Percentiles rank a stretch among this genome's conserved stretches.
These are phyloP conservation scores for Cottus gobio DNA, from an alignment of 2,113 vertebrate species.

Conservation along the genomic window DNA sequence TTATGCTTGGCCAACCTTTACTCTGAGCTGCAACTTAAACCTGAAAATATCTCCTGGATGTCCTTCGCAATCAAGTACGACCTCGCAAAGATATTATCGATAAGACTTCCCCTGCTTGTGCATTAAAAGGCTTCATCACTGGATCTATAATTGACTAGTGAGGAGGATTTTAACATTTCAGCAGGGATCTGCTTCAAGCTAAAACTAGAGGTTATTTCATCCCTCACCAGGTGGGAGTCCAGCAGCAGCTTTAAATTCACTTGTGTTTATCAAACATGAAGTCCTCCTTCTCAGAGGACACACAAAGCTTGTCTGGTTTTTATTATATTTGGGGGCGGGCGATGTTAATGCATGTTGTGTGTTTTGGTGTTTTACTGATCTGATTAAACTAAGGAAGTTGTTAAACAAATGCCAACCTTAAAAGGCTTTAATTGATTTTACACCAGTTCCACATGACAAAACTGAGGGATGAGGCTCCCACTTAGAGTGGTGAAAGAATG, in stretches of 20 bases:
- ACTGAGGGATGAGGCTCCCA: neutral
- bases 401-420: neutral
- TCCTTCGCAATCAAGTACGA: neutral
- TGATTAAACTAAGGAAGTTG: neutral
- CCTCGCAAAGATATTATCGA: neutral
- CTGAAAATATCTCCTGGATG: neutral
- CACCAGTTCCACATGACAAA: neutral
- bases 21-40: constrained; percentile 15
- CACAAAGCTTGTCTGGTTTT: neutral
- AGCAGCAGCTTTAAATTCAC: neutral
- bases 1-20: constrained; percentile 49
- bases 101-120: neutral
- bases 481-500: neutral
- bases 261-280: neutral
- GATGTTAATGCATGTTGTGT: neutral
- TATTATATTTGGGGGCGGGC: neutral
- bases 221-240: neutral
- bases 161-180: neutral
- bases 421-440: neutral
- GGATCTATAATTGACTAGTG: neutral
- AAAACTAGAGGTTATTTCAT: neutral
- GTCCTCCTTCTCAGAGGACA: neutral
- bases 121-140: neutral
- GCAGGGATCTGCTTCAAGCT: neutral
- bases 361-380: constrained; percentile 3